These are phyloP conservation scores for Bradysia coprophila DNA, from an alignment of 1,140 invertebrate genomes.

Conservation along the genomic window DNA sequence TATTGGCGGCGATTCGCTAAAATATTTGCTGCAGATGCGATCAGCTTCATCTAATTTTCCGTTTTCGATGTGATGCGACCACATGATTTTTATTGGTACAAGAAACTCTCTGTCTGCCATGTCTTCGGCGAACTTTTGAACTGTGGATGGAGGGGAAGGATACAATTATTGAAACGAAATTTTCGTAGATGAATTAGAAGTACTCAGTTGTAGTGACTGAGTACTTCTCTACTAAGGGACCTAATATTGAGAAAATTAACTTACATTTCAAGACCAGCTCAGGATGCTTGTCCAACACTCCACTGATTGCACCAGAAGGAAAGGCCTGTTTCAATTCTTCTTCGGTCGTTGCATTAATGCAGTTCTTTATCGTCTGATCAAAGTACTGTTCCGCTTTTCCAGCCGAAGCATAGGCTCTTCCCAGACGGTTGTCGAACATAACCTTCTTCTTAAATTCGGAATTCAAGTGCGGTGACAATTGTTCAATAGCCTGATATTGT, in stretches of 20 bases:
- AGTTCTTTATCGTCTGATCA: conserved; percentile 27
- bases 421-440: conserved; percentile 34
- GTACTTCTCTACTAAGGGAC: too few relatives aligned
- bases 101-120: conserved; percentile 32
- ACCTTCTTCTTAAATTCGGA: conserved; percentile 30
- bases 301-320: conserved; percentile 32
- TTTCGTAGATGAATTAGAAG: too few relatives aligned
- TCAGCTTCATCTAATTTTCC: conserved; percentile 35
- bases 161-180: too few relatives aligned
- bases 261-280: conserved; percentile 31
- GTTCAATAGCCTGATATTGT: conserved; percentile 27
- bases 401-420: conserved; percentile 30
- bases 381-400: conserved; percentile 32
- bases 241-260: too few relatives aligned
- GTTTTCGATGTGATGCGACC: conserved; percentile 41
- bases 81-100: conserved; percentile 43
- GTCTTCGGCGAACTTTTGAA: conserved; percentile 34
- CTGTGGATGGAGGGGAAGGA: too few relatives aligned
- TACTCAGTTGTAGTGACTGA: too few relatives aligned
- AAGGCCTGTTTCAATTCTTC: conserved; percentile 27
- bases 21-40: conserved; percentile 35
- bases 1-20: conserved; percentile 27
- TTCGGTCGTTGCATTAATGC: conserved; percentile 21
- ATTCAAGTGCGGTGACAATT: conserved; percentile 26
- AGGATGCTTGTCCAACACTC: conserved; percentile 29